Conservation (phyloP, 1,140 invertebrate species). For the Lordiphosa clarofinis region DNA sequence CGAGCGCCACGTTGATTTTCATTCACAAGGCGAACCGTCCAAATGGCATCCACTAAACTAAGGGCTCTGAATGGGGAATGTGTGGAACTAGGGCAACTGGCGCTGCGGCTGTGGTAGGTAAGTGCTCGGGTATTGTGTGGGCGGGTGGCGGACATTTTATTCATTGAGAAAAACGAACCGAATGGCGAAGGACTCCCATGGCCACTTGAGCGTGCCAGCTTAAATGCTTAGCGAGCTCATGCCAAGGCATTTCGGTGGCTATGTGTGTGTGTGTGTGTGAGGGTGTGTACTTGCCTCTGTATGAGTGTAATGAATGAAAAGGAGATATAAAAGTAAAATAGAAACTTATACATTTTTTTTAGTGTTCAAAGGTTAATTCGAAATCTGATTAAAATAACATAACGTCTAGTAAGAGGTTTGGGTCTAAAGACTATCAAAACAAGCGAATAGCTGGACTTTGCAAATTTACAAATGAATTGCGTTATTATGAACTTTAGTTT, state of each 20-base stretch:
- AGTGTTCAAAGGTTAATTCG: no score
- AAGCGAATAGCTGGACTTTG: no score
- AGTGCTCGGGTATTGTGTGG: constrained; percentile 22
- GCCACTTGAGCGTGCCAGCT: constrained; percentile 57
- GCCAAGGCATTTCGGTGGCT: constrained; percentile 1
- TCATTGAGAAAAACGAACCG: constrained; percentile 70
- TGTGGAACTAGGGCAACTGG: constrained; percentile 69
- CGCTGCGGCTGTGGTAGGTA: constrained; percentile 37
- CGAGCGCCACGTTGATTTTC: constrained; percentile 43
- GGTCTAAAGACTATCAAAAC: background rate
- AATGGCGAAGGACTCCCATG: constrained; percentile 50
- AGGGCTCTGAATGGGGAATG: constrained; percentile 28
- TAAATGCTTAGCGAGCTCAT: constrained; percentile 43
- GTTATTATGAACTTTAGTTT: no score
- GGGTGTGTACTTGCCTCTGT: constrained; percentile 1
- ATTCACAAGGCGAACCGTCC: constrained; percentile 62
- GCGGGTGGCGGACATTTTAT: constrained; percentile 30
- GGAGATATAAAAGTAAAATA: constrained; percentile 69
- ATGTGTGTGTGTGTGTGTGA: constrained; percentile 12
- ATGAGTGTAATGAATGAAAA: constrained; percentile 43
- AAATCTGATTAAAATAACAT: background rate
- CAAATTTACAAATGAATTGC: no score
- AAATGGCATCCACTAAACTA: constrained; percentile 63
- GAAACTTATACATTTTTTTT: constrained; percentile 17
- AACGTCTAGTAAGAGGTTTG: no score